Percentiles rank a stretch among this genome's conserved stretches.
Evolutionary conservation across 1,140 invertebrate species (phyloP).

Genomic region (Centruroides vittatus): DNA sequence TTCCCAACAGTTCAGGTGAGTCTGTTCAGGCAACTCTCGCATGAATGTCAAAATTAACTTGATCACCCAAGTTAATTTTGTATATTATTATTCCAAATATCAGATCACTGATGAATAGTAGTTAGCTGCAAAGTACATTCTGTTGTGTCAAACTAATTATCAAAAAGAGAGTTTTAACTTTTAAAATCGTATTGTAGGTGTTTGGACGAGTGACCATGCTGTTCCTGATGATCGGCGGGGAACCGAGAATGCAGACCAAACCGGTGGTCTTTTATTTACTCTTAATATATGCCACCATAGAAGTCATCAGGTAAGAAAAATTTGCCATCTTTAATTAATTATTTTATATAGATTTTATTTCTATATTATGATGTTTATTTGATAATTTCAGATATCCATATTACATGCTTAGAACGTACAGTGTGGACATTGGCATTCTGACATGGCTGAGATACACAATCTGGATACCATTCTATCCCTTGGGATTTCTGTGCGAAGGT

Average conservation of each 20-base stretch:
- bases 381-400: slow-evolving; percentile 59
- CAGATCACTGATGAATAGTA: too few species aligned
- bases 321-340: neutral
- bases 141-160: too few species aligned
- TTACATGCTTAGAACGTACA: slow-evolving; percentile 66
- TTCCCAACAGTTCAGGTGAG: slow-evolving; percentile 37
- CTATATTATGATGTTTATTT: neutral
- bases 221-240: slow-evolving; percentile 66
- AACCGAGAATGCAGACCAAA: slow-evolving; percentile 69
- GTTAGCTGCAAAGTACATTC: too few species aligned
- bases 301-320: slow-evolving; percentile 52
- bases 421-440: slow-evolving; percentile 54
- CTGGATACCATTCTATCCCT: slow-evolving; percentile 83
- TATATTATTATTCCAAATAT: too few species aligned
- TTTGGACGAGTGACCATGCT: slow-evolving; percentile 61
- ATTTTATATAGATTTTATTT: neutral
- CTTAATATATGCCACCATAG: slow-evolving; percentile 59
- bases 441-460: slow-evolving; percentile 85
- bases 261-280: slow-evolving; percentile 78
- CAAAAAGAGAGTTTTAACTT: too few species aligned
- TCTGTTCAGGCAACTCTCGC: too few species aligned
- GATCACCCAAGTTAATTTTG: too few species aligned
- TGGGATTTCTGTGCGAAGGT: slow-evolving; percentile 76
- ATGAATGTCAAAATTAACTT: too few species aligned
- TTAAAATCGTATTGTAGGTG: slow-evolving; percentile 41